Conservation (phyloP, 2,797 vertebrate species). For the Chelmon rostratus region DNA sequence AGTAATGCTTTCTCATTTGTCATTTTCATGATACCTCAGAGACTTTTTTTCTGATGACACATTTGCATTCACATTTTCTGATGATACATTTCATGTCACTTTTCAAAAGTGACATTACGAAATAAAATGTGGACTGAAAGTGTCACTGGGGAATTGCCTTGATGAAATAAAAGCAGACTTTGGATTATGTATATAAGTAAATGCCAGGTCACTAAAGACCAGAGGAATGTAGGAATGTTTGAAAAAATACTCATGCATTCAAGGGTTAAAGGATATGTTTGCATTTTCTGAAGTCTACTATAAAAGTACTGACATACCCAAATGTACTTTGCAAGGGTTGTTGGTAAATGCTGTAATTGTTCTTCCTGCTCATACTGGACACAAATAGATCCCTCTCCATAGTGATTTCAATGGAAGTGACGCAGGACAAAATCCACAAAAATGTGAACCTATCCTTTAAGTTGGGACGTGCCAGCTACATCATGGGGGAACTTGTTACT, state of each 20-base stretch:
- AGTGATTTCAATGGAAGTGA: not conserved
- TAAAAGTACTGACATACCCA: not conserved
- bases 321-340: not conserved
- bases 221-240: too few relatives aligned
- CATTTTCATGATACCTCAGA: too few relatives aligned
- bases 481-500: not conserved
- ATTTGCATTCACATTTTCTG: too few relatives aligned
- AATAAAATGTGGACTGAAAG: not conserved
- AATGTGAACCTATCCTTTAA: too few relatives aligned
- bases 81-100: not conserved
- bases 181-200: too few relatives aligned
- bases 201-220: too few relatives aligned
- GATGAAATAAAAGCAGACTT: not conserved
- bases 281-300: not conserved
- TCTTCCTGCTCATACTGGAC: not conserved
- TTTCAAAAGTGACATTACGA: not conserved
- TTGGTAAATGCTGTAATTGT: too few relatives aligned
- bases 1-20: too few relatives aligned
- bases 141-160: not conserved
- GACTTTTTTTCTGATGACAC: too few relatives aligned
- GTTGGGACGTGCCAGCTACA: not conserved
- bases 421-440: too few relatives aligned
- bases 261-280: not conserved
- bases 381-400: not conserved
- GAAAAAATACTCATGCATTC: not conserved